phyloP scores from a whole-genome alignment of 1,140 invertebrate genomes.

The Apis dorsata region DNA sequence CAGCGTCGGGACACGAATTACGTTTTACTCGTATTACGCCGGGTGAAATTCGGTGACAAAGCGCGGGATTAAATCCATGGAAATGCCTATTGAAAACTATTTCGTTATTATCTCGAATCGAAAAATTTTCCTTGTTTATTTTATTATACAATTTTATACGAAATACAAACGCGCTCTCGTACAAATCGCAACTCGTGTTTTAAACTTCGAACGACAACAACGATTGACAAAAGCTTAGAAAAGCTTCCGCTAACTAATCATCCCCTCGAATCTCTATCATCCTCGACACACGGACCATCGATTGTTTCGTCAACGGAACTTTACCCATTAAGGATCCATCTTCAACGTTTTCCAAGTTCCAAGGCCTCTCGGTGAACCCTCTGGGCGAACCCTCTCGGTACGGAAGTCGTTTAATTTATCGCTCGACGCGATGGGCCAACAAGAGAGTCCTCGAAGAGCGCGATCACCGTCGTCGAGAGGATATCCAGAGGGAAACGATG shows the following conservation, averaged over 20 bases:
- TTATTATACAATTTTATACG: no score
- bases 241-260: no score
- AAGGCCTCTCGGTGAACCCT: neutral
- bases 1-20: constrained; percentile 4
- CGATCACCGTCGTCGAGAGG: neutral
- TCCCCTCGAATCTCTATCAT: no score
- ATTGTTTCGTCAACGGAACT: constrained; percentile 21
- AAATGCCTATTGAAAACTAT: no score
- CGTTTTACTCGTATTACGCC: neutral
- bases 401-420: constrained; percentile 51
- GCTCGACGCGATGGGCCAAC: neutral
- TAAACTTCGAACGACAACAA: no score
- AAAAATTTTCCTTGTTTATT: neutral
- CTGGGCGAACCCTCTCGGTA: neutral
- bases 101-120: neutral
- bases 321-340: constrained; percentile 25
- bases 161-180: no score
- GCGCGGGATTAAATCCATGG: neutral
- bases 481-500: constrained; percentile 23
- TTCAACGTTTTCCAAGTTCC: neutral
- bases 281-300: neutral
- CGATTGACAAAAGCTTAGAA: no score
- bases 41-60: neutral
- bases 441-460: neutral
- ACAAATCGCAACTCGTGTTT: no score